Evolutionary conservation across 2,113 vertebrate genomes (phyloP).

Genomic region (Mormyrus iriodes): DNA sequence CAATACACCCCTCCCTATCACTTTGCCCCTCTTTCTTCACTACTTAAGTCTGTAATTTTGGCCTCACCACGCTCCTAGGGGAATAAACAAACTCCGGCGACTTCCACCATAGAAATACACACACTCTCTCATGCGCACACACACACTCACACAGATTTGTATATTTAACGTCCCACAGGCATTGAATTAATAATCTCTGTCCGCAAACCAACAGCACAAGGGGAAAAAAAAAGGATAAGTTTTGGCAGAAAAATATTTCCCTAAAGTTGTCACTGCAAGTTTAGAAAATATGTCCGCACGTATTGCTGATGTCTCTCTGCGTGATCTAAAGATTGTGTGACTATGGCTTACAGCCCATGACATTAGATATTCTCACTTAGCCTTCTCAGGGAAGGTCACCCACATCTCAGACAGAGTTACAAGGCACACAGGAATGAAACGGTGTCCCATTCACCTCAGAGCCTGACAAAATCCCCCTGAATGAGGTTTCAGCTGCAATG

Average conservation of each 20-base stretch:
- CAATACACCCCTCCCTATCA: neutral
- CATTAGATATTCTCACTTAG: neutral
- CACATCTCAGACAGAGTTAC: neutral
- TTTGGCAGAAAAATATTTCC: neutral
- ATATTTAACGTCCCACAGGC: neutral
- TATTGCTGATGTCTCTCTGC: neutral
- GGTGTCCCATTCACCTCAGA: neutral
- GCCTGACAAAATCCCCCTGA: neutral
- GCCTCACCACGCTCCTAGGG: neutral
- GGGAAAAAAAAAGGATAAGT: neutral
- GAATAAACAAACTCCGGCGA: neutral
- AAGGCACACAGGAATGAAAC: neutral
- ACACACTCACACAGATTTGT: neutral
- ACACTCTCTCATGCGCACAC: neutral
- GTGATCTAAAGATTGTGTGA: neutral
- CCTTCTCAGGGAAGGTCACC: neutral
- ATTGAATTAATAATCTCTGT: constrained; percentile 1
- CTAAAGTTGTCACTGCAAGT: neutral
- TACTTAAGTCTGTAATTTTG: neutral
- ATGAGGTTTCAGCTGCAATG: neutral
- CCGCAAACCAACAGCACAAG: neutral
- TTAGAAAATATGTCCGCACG: neutral
- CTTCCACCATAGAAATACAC: neutral
- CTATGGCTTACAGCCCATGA: neutral
- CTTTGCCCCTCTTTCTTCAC: neutral